These are phyloP conservation scores for Eulemur macaco DNA, from an alignment of 2,113 vertebrate genomes.

Conservation along the genomic window DNA sequence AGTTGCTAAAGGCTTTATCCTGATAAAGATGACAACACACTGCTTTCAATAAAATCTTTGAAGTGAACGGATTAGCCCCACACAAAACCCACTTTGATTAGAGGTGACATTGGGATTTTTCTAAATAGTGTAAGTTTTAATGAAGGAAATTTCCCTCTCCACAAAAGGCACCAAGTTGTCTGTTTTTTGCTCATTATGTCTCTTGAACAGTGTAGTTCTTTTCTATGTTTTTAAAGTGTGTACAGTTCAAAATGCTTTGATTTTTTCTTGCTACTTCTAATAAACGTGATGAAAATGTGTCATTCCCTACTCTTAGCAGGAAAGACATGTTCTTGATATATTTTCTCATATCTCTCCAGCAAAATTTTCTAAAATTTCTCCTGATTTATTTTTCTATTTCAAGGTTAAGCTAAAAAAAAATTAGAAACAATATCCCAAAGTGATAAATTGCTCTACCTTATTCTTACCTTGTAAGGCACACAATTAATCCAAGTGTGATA, in stretches of 20 bases:
- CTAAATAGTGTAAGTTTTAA: constrained; percentile 48
- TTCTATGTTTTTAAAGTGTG: constrained; percentile 11
- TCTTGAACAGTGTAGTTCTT: neutral
- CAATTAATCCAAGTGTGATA: neutral
- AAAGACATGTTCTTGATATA: neutral
- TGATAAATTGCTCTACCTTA: neutral
- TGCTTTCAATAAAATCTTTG: constrained; percentile 41
- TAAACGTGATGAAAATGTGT: neutral
- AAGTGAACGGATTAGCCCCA: constrained; percentile 27
- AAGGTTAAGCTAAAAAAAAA: neutral
- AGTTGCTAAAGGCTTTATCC: neutral
- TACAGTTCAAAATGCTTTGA: neutral
- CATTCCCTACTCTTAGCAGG: neutral
- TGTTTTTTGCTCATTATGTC: neutral
- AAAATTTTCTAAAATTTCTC: neutral
- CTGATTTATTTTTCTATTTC: neutral
- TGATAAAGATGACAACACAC: constrained; percentile 55
- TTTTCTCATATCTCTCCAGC: constrained; percentile 29
- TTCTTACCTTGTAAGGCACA: neutral
- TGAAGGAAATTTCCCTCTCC: neutral
- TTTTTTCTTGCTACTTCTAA: constrained; percentile 34
- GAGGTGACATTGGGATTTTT: constrained; percentile 48
- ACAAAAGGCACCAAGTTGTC: neutral
- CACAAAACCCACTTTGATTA: constrained; percentile 42
- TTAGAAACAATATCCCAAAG: neutral